Percentiles rank a stretch among this genome's conserved stretches.
phyloP scores from a whole-genome alignment of 1,140 invertebrate genomes.

The Thaumetopoea pityocampa region DNA sequence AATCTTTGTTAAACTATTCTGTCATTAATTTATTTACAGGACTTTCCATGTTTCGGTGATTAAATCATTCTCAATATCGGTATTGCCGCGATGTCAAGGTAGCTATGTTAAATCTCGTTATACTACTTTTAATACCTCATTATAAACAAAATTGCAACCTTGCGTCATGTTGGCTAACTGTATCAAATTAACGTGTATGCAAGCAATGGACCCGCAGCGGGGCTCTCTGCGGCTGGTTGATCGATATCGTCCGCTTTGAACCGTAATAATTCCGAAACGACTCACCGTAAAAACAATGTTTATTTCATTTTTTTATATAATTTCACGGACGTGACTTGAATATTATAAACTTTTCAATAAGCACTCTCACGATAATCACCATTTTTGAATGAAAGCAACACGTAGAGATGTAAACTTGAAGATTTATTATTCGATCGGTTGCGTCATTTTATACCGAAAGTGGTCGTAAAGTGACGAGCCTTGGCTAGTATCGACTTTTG shows the following conservation, averaged over 20 bases:
- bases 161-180: constrained; percentile 7
- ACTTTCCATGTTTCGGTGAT: too few relatives aligned
- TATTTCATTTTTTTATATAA: constrained; percentile 29
- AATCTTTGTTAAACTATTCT: too few relatives aligned
- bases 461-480: constrained; percentile 65
- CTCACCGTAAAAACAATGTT: constrained; percentile 27
- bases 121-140: constrained; percentile 13
- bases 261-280: constrained; percentile 26
- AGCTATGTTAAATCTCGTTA: constrained; percentile 1
- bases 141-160: constrained; percentile 10
- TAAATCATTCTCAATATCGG: too few relatives aligned
- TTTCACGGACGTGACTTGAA: constrained; percentile 37
- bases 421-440: constrained; percentile 34
- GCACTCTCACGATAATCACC: constrained; percentile 25
- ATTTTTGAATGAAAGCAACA: constrained; percentile 35
- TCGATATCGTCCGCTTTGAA: constrained; percentile 27
- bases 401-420: constrained; percentile 15
- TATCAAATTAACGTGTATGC: constrained; percentile 15
- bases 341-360: constrained; percentile 40
- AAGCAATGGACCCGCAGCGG: constrained; percentile 9
- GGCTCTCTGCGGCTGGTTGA: constrained; percentile 9
- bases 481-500: constrained; percentile 59
- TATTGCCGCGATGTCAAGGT: too few relatives aligned
- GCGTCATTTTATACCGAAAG: constrained; percentile 65
- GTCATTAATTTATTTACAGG: too few relatives aligned